Evolutionary conservation across 2,888 invertebrate species (phyloP).

Genomic region (Synergus laeviventris): DNA sequence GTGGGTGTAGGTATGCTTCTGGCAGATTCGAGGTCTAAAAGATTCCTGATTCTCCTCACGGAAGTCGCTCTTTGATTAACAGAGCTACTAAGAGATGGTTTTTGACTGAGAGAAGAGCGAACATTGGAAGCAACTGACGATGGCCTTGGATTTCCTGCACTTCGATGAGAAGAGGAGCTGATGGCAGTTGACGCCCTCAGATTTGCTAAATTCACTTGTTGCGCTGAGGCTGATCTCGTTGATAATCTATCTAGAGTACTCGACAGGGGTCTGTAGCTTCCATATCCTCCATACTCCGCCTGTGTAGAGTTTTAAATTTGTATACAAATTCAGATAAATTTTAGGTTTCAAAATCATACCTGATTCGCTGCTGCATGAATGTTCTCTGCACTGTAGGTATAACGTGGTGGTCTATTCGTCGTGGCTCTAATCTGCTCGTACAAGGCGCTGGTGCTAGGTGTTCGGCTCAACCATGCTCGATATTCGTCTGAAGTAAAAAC

Average conservation of each 20-base stretch:
- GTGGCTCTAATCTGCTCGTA: slow-evolving; percentile 93
- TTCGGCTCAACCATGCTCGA: slow-evolving; percentile 93
- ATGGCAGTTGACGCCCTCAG: slow-evolving; percentile 73
- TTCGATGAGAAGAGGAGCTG: slow-evolving; percentile 71
- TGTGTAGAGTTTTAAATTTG: slow-evolving; percentile 28
- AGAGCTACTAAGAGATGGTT: slow-evolving; percentile 62
- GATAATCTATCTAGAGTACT: slow-evolving; percentile 83
- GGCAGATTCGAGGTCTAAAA: slow-evolving; percentile 83
- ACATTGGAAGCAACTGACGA: slow-evolving; percentile 72
- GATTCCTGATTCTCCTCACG: slow-evolving; percentile 87
- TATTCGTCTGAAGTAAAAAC: slow-evolving; percentile 95
- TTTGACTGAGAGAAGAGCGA: slow-evolving; percentile 69
- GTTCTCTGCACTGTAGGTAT: slow-evolving; percentile 94
- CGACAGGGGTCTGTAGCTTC: slow-evolving; percentile 83
- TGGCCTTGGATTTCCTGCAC: slow-evolving; percentile 67
- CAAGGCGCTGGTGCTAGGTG: slow-evolving; percentile 93
- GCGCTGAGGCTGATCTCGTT: slow-evolving; percentile 83
- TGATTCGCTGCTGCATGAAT: slow-evolving; percentile 90
- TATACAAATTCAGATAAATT: not conserved
- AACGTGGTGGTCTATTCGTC: slow-evolving; percentile 86
- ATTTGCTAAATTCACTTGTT: slow-evolving; percentile 74
- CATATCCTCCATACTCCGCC: slow-evolving; percentile 76
- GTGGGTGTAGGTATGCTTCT: slow-evolving; percentile 85
- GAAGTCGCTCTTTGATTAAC: slow-evolving; percentile 78
- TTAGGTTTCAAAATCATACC: slow-evolving; percentile 76